Evolutionary conservation across 2,888 invertebrate genomes (phyloP), one percentile per base, ranked within the genome.

Genomic region (Notocelia uddmanniana): DNA sequence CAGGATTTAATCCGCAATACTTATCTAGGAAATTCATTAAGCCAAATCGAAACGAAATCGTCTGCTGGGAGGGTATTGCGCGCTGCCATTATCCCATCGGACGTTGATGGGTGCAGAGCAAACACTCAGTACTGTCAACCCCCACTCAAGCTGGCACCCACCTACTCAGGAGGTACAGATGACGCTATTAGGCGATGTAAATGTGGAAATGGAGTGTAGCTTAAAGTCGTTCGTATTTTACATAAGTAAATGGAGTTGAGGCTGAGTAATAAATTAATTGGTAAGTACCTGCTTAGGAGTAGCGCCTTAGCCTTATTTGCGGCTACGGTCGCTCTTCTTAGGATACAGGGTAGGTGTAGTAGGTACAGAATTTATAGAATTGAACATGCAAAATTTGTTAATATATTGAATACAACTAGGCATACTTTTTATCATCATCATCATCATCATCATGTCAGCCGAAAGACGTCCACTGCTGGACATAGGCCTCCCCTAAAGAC

Each of bases 21-120:
- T 72, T 72, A 68, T 68, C 72, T 68, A 68, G 72, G 77, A 81
- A 87, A 86, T 89, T 89, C 86, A 90, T 90, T 90, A 87, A 81
- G 81, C 76, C 74, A 80, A 82, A 82, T 81, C 79, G 79, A 77
- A 76, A 79, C 77, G 78, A 76, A 83, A 82, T 80, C 79, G 77
- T 74, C 74, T 74, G 80, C 74, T 76, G 78, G 81, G 80, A 74
- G 68, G 69, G 78, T 77, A 80, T 78, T 74, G 80, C 83, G 83
- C 84, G 83, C 81, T 76, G 82, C 89, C 89, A 91, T 90, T 91
- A 91, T 88, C 88, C 88, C 87, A 84, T 87, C 87, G 82, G 84
- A 81, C 84, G 84, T 81, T 80, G 89, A 84, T 85, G 86, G 86
- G 85, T 82, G 86, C 81, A 81, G 80, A 79, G 86, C 85, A 90